A percentile compares a stretch with the other conserved stretches of the same genome.
phyloP scores from a whole-genome alignment of 2,797 vertebrate genomes.

The Pantherophis alleghaniensis region DNA sequence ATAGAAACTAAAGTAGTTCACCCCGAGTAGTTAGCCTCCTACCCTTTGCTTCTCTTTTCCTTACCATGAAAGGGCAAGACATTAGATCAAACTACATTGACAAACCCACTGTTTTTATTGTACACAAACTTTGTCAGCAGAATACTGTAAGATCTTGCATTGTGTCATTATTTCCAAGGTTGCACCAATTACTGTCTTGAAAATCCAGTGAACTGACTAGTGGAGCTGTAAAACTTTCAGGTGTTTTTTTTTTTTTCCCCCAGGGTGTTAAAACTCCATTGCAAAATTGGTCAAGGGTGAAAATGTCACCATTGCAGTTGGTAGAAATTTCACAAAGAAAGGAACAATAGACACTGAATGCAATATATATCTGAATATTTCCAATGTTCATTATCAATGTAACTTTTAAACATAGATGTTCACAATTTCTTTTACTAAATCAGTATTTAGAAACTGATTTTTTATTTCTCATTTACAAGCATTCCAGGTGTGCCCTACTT shows the following conservation, averaged over 20 bases:
- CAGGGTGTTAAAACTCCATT: slow-evolving; percentile 13
- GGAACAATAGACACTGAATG: neutral
- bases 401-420: neutral
- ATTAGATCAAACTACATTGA: slow-evolving; percentile 15
- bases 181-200: slow-evolving; percentile 28
- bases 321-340: slow-evolving; percentile 14
- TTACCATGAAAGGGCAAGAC: slow-evolving; percentile 11
- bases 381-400: neutral
- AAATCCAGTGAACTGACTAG: slow-evolving; percentile 18
- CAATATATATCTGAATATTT: slow-evolving; percentile 6
- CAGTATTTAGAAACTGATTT: neutral
- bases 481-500: neutral
- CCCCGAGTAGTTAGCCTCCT: neutral
- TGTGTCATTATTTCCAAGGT: slow-evolving; percentile 30
- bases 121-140: slow-evolving; percentile 21
- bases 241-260: neutral
- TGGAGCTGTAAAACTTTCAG: neutral
- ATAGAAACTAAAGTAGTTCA: neutral
- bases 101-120: slow-evolving; percentile 16
- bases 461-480: neutral
- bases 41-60: neutral
- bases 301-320: neutral
- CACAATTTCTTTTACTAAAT: neutral
- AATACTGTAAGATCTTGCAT: neutral
- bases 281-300: slow-evolving; percentile 18